Evolutionary conservation across 2,797 vertebrate genomes (phyloP).

Genomic region (Siniperca undulata): DNA sequence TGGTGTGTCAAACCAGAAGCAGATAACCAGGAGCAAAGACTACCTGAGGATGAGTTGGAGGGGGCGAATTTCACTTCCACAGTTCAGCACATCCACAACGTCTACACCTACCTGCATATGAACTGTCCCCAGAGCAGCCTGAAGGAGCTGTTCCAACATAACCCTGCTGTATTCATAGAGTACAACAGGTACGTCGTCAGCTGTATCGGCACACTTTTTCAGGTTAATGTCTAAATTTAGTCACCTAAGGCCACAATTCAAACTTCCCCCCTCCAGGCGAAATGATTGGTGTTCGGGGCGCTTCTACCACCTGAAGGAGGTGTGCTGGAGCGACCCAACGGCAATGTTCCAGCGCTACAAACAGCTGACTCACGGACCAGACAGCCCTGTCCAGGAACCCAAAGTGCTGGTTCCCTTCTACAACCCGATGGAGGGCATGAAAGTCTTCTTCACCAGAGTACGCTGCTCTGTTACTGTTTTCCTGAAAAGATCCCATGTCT

Average conservation of each 20-base stretch:
- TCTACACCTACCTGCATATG: constrained; percentile 81
- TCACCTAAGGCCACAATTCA: neutral
- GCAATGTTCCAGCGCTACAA: constrained; percentile 84
- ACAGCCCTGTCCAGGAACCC: constrained; percentile 78
- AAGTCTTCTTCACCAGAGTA: constrained; percentile 81
- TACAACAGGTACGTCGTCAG: constrained; percentile 65
- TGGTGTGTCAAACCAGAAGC: constrained; percentile 78
- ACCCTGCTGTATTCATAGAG: constrained; percentile 85
- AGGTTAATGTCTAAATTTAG: neutral
- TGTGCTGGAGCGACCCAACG: constrained; percentile 86
- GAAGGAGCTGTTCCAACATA: constrained; percentile 83
- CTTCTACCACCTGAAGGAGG: constrained; percentile 87
- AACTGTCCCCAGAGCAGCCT: constrained; percentile 78
- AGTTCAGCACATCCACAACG: constrained; percentile 78
- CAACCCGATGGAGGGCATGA: constrained; percentile 67
- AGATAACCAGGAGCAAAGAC: constrained; percentile 49
- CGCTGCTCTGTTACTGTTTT: neutral
- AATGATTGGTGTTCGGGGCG: constrained; percentile 75
- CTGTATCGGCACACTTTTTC: neutral
- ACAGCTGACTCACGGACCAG: constrained; percentile 46
- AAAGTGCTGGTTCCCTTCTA: constrained; percentile 83
- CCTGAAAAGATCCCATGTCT: neutral
- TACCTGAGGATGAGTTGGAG: constrained; percentile 50
- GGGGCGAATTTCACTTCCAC: constrained; percentile 80
- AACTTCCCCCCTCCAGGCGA: constrained; percentile 43